Percentiles rank a stretch among this genome's conserved stretches.
phyloP scores from a whole-genome alignment of 2,113 vertebrate genomes.

The Cisticola juncidis region DNA sequence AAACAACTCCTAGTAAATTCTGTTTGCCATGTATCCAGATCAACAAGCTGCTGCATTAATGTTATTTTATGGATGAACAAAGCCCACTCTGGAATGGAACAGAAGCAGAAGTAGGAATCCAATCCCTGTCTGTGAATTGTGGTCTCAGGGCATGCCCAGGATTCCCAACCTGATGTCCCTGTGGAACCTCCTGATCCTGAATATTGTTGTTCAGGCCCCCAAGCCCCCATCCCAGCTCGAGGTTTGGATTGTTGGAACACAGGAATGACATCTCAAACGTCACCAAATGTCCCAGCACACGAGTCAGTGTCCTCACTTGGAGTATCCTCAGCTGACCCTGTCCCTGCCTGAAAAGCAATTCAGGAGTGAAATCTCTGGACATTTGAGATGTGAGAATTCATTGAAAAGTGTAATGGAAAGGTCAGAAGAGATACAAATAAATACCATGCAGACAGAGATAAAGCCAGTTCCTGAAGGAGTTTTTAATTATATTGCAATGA shows the following conservation, averaged over 20 bases:
- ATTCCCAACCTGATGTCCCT: background rate
- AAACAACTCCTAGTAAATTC: background rate
- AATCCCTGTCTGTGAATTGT: background rate
- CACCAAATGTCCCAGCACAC: background rate
- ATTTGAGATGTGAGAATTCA: background rate
- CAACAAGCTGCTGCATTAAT: background rate
- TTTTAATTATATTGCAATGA: background rate
- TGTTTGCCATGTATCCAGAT: background rate
- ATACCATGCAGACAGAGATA: rapidly evolving
- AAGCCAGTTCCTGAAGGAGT: background rate
- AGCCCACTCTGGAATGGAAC: rapidly evolving
- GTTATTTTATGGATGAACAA: background rate
- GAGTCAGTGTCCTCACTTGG: background rate
- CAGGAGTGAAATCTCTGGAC: background rate
- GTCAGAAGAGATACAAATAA: background rate
- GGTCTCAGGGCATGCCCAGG: background rate
- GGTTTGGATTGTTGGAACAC: background rate
- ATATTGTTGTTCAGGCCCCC: background rate
- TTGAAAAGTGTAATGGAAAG: background rate
- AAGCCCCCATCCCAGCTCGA: background rate
- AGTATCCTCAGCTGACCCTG: conserved; percentile 35
- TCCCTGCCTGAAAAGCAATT: background rate
- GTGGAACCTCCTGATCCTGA: background rate
- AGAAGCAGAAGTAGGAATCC: background rate
- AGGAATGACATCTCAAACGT: background rate